phyloP scores from a whole-genome alignment of 1,140 invertebrate genomes.

The Drosophila pectinifera region DNA sequence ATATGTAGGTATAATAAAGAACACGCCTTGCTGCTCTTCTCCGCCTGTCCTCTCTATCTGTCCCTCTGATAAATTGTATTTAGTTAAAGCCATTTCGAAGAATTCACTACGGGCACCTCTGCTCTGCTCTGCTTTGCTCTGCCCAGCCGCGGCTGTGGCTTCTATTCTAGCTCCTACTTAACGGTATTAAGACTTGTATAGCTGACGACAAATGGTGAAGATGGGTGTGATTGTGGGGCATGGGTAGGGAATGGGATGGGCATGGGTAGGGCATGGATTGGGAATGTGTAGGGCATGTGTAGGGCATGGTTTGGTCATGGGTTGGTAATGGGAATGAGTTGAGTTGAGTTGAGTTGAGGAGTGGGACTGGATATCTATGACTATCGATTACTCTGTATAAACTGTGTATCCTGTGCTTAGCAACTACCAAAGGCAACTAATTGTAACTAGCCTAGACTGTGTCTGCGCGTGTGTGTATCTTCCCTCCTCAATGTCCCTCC shows the following conservation, averaged over 20 bases:
- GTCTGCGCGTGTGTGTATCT: slow-evolving; percentile 12
- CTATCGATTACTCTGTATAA: slow-evolving; percentile 44
- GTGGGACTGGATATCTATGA: not conserved
- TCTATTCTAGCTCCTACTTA: slow-evolving; percentile 29
- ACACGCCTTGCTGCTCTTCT: slow-evolving; percentile 13
- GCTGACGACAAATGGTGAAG: slow-evolving; percentile 31
- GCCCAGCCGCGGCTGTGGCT: not conserved
- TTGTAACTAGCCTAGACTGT: slow-evolving; percentile 52
- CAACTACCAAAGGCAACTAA: slow-evolving; percentile 54
- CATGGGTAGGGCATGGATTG: not conserved
- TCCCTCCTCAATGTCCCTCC: too few relatives aligned
- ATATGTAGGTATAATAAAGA: slow-evolving; percentile 31
- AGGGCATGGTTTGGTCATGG: not conserved
- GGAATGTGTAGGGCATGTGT: not conserved
- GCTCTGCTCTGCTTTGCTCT: slow-evolving; percentile 8
- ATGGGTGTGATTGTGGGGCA: not conserved
- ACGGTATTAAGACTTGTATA: slow-evolving; percentile 45
- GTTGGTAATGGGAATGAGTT: not conserved
- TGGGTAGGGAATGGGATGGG: not conserved
- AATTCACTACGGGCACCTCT: slow-evolving; percentile 77
- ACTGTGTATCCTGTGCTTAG: slow-evolving; percentile 56
- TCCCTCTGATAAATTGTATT: slow-evolving; percentile 64
- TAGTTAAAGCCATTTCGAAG: slow-evolving; percentile 82
- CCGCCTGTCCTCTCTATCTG: slow-evolving; percentile 5
- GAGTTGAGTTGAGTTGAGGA: not conserved